Evolutionary conservation across 2,113 vertebrate genomes (phyloP).

Genomic region (Chloroceryle aenea): DNA sequence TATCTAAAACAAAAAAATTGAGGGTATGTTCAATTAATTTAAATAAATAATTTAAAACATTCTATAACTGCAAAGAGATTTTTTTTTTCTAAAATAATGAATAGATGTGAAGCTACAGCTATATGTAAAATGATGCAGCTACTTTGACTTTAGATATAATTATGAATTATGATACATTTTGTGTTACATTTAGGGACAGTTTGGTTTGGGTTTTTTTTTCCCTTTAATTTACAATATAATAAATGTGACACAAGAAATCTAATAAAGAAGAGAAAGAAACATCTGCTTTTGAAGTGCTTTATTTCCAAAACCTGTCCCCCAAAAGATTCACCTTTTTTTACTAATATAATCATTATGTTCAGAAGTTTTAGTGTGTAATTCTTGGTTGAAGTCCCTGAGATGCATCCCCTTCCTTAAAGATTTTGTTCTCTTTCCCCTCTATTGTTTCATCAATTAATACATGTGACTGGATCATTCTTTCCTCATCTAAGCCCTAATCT

Average conservation of each 20-base stretch:
- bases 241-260: fast-evolving
- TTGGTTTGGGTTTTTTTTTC: background rate
- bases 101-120: background rate
- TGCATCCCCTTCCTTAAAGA: background rate
- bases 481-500: background rate
- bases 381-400: background rate
- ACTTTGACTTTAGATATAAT: background rate
- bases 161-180: background rate
- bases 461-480: background rate
- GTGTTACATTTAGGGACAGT: background rate
- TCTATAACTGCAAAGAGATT: background rate
- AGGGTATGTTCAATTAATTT: background rate
- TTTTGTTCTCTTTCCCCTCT: background rate
- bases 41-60: background rate
- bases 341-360: background rate
- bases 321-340: background rate
- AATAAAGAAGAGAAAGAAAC: background rate
- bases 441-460: background rate
- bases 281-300: background rate
- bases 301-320: background rate
- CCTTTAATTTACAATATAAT: background rate
- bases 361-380: background rate
- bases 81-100: background rate
- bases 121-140: background rate
- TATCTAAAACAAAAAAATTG: background rate